phyloP scores from a whole-genome alignment of 2,888 invertebrate genomes.

The Erebia ligea region DNA sequence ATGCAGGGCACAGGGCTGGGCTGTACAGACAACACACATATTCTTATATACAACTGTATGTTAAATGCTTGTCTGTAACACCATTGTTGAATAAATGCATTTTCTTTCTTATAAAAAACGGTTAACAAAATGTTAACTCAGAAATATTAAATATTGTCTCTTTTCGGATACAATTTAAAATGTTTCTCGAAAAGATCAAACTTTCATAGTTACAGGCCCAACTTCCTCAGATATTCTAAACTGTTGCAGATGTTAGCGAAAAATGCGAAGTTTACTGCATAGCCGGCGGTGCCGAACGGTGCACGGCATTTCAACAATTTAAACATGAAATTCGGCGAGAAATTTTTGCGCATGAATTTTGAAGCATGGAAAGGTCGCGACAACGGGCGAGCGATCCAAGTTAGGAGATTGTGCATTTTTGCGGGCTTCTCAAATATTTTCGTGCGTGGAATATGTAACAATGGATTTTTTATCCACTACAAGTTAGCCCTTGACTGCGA shows the following conservation, averaged over 20 bases:
- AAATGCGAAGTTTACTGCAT: slow-evolving; percentile 42
- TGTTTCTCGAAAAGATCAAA: slow-evolving; percentile 30
- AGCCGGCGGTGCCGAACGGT: slow-evolving; percentile 46
- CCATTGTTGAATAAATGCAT: no score
- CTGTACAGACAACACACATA: no score
- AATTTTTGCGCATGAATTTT: slow-evolving; percentile 73
- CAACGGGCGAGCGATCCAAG: slow-evolving; percentile 41
- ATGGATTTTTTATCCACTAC: no score
- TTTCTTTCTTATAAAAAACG: no score
- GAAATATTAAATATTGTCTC: no score
- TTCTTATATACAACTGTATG: no score
- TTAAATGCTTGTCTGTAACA: no score
- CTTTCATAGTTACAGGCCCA: slow-evolving; percentile 18
- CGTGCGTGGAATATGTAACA: background rate
- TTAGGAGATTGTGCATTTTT: slow-evolving; percentile 41
- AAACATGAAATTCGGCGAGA: slow-evolving; percentile 61
- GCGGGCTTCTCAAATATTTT: slow-evolving; percentile 37
- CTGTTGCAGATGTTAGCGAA: slow-evolving; percentile 38
- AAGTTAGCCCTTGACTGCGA: no score
- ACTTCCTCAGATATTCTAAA: slow-evolving; percentile 42
- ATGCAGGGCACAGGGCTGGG: no score
- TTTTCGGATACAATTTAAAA: background rate
- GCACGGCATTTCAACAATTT: slow-evolving; percentile 66
- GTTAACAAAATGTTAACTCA: no score
- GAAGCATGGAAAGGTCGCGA: slow-evolving; percentile 41